These are phyloP conservation scores for Numenius phaeopus DNA, from an alignment of 2,797 vertebrate genomes.

Conservation along the genomic window DNA sequence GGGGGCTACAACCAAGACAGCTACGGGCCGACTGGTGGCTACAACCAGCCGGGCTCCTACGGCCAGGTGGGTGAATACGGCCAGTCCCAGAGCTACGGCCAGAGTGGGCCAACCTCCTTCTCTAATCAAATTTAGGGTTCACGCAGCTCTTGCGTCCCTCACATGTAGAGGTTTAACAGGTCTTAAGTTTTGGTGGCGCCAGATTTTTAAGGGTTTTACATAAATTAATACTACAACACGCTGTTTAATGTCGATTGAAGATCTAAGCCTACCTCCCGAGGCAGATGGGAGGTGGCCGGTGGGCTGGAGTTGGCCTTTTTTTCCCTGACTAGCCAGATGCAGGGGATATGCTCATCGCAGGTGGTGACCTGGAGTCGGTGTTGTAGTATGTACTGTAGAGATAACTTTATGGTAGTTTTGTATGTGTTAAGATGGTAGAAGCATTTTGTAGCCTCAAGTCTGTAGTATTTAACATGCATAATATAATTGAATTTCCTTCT, in stretches of 20 bases:
- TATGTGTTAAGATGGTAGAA: constrained; percentile 78
- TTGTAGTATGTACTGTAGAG: constrained; percentile 81
- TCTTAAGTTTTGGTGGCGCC: constrained; percentile 59
- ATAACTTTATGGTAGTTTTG: constrained; percentile 79
- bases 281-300: constrained; percentile 49
- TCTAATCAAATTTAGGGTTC: constrained; percentile 88
- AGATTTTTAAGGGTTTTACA: constrained; percentile 66
- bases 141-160: constrained; percentile 25
- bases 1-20: constrained; percentile 85
- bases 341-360: constrained; percentile 31
- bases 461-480: constrained; percentile 83
- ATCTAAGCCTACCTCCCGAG: constrained; percentile 47
- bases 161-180: constrained; percentile 58
- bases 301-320: constrained; percentile 68
- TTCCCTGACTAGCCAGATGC: constrained; percentile 36
- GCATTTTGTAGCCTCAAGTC: constrained; percentile 81
- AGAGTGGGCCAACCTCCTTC: constrained; percentile 89
- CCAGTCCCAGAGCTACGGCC: constrained; percentile 79
- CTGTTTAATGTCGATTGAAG: constrained; percentile 44
- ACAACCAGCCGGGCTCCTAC: constrained; percentile 86
- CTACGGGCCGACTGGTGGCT: constrained; percentile 87
- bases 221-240: constrained; percentile 55
- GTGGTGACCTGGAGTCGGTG: constrained; percentile 70
- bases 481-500: constrained; percentile 79
- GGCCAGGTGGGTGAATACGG: constrained; percentile 87